Base-by-base conservation (phyloP, 1,140 invertebrate species). In the Drosophila varians region DNA sequence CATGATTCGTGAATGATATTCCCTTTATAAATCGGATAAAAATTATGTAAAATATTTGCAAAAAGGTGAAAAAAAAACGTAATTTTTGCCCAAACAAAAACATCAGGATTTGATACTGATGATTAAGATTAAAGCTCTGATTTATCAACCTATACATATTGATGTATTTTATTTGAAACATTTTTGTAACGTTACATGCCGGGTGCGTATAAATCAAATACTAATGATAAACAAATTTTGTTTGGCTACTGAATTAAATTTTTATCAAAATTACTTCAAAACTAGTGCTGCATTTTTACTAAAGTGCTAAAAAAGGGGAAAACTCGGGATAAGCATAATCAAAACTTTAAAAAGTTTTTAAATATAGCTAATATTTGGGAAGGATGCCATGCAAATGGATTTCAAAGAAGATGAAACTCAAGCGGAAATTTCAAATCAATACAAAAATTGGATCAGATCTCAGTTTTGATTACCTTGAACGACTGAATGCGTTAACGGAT, bases 401-500 rank as follows among this genome's bases (percentile, higher is more conserved):
- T 25, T 31, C 36, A 66, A 40, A 19, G 14, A 43, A 53, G 66
- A 53, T 66, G 62, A 60, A 66, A 66, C 16, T 66, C 3, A 53
- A 12, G 53, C 38, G 3, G 34, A 66, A 34, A 26, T 2, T 52
- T 1, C 46, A 45, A 43, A 31, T 36, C 34, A 64, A 45, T 14
- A 28, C 19, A 23, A 31, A 21, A 40, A 53, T 62, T 16, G 51
- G 49, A 64, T 48, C 19, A 18, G 8, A 42, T 19, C 19, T 36
- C 34, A 40, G 14, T 55, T 55, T 55, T 46, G 43, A 60, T 87
- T 87, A 87, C 82, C 82, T 87, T 87, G 69, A 87, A 87, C 83
- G 82, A 87, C 82, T 87, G 69, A 47, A 54, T 52, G 46, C 53
- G 65, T 58, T 38, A 49, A 60, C 45, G 38, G 47, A 36, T 71